Evolutionary conservation across 2,888 invertebrate genomes (phyloP), one percentile per base, ranked within the genome.

Genomic region (Salticus scenicus): DNA sequence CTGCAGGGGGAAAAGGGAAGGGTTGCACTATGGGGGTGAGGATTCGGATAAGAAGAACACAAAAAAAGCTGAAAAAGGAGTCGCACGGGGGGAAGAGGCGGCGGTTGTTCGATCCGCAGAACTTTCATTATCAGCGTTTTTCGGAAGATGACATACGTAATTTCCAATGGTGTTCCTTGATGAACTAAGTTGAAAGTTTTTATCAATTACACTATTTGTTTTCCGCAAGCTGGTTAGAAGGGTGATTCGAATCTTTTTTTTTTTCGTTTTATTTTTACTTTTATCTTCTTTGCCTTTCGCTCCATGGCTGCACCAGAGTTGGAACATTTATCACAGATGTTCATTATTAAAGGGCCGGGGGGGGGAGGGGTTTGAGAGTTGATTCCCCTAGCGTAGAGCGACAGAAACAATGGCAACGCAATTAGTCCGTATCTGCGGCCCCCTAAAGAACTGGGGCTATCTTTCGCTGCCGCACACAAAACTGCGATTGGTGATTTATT

Each of bases 141-240:
- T 67, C 70, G 80, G 80, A 57, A 57, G 86, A 86, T 86, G 86
- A 86, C 86, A 86, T 86, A 86, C 86, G 86, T 86, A 86, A 86
- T 86, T 86, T 86, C 75, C 86, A 80, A 86, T 86, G 70, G 76
- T 69, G 67, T 33, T 57, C 41, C 73, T 28, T 85, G 85, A 85
- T 85, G 85, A 85, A 85, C 85, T 80, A 80, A 86, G 80, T 80
- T 80, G 86, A 86, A 86, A 86, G 80, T 86, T 86, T 86, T 86
- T 86, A 86, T 86, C 85, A 86, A 86, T 86, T 80, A 86, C 85
- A 75, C 80, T 86, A 86, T 86, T 86, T 86, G 85, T 86, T 86
- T 86, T 86, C 66, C 27, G 78, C 78, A 85, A 74, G 85, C 77
- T 78, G 84, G 77, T 78, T 72, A 79, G 83, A 30, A 63, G 71